Base-by-base conservation (phyloP, 2,888 invertebrate species). In the Punctoribates punctum region DNA sequence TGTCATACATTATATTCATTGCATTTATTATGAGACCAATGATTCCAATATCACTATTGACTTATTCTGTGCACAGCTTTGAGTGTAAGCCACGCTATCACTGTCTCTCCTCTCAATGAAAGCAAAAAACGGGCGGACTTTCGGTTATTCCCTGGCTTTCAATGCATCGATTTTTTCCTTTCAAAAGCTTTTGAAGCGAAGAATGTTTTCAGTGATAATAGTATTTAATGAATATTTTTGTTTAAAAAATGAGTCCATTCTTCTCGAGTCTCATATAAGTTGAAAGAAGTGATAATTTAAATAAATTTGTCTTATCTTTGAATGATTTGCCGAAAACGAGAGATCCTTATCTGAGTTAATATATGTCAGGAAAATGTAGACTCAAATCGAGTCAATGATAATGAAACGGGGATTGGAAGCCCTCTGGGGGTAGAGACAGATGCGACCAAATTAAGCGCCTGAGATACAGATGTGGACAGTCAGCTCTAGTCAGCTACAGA, bases 391-490 rank as follows among this genome's bases (percentile, higher is more conserved):
- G 42, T 42, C 42, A 42, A 51, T 51, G 20, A n/a, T 25, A 62
- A 62, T 27, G 15, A 62, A 20, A 62, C 27, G 23, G 62, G 62
- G 62, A 62, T 62, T 13, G 13, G 62, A 17, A 62, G 29, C 17
- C 15, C 25, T 15, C 27, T 27, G 20, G 20, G 62, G 62, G 62
- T 62, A 62, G 62, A 62, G 62, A 62, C 62, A 62, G 62, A 62
- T 62, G 62, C 27, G 62, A 62, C 62, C 27, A 62, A 62, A 62
- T 62, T 62, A 62, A 62, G 62, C 57, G 20, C 25, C n/a, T 5
- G 51, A 51, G 51, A 51, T 62, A 62, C 62, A 62, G 62, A 62
- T 62, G 62, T 15, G 62, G 54, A 54, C 54, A 34, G 34, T 34
- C 20, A 42, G 42, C n/a, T n/a, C n/a, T n/a, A n/a, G n/a, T n/a